Conservation (phyloP, 64 coral and sea anemone species). For the Dendronephthya gigantea region DNA sequence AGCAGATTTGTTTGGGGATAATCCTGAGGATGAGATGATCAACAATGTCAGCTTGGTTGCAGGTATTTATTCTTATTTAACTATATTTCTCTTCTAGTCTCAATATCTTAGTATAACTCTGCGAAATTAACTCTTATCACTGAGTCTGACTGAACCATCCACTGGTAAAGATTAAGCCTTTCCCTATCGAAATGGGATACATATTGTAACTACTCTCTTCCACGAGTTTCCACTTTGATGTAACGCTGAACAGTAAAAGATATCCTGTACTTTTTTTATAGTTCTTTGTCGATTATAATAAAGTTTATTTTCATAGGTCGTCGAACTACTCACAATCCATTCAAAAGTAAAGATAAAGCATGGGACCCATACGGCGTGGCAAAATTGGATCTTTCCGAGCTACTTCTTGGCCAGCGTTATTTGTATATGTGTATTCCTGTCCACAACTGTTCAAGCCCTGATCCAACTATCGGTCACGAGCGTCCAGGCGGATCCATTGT, state of each 20-base stretch:
- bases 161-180: too few species aligned
- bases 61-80: not conserved
- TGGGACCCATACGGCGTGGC: conserved; percentile 92
- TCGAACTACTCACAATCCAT: conserved; percentile 91
- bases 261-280: too few species aligned
- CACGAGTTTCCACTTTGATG: too few species aligned
- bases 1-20: not conserved
- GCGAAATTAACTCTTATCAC: too few species aligned
- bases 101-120: too few species aligned
- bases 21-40: not conserved
- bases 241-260: too few species aligned
- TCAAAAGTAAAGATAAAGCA: conserved; percentile 52
- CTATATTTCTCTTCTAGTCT: too few species aligned
- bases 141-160: too few species aligned
- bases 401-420: conserved; percentile 66
- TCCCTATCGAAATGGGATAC: too few species aligned
- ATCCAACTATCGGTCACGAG: conserved; percentile 59
- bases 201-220: too few species aligned
- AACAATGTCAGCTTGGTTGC: not conserved
- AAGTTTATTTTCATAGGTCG: conserved; percentile 37
- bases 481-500: conserved; percentile 61
- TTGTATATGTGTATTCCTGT: conserved; percentile 67
- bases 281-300: not conserved
- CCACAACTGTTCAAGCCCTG: conserved; percentile 62
- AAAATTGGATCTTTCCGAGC: conserved; percentile 66